Evolutionary conservation across 2,888 invertebrate genomes (phyloP), one percentile per base, ranked within the genome.

Genomic region (Hydriomena furcata): DNA sequence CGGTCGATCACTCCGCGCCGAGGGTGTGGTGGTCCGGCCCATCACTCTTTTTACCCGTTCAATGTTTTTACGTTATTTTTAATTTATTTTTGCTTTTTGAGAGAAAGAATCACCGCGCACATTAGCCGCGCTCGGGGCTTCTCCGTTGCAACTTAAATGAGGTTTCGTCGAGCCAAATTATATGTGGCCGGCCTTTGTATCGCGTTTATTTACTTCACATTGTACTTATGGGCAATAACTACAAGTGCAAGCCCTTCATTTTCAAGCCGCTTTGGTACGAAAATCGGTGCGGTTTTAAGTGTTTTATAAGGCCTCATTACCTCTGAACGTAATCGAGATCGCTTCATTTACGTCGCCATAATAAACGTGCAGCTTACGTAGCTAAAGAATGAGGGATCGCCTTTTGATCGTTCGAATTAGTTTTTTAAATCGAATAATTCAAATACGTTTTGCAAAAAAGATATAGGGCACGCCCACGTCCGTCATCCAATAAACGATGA

Each of bases 221-320:
- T 85, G 88, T 84, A 90, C 84, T 90, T 90, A 90, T 76, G 83
- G 80, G 87, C 80, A 83, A 88, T 88, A 89, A 88, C 84, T 83
- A 85, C 76, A 71, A 73, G 71, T 72, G 62, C 74, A 75, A 73
- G 62, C 79, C 87, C 78, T 84, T 83, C 76, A 87, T 87, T 86
- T 84, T 60, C 65, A 64, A 64, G 74, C 82, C 81, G 86, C 81
- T 68, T 73, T 68, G 63, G 63, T 74, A 75, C 71, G 63, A 67
- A 78, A 79, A 79, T 76, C 70, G 70, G 63, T 66, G 70, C 65
- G 68, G 60, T 65, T 79, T 80, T 78, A 74, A 78, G 68, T 73
- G 71, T 73, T 76, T 79, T 71, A 77, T 77, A 72, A 66, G 61
- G 65, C 60, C 54, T 67, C 69, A 72, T 76, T 68, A 71, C 63